Base-by-base conservation (phyloP, 2,113 vertebrate genomes). In the Microcebus griseorufus region DNA sequence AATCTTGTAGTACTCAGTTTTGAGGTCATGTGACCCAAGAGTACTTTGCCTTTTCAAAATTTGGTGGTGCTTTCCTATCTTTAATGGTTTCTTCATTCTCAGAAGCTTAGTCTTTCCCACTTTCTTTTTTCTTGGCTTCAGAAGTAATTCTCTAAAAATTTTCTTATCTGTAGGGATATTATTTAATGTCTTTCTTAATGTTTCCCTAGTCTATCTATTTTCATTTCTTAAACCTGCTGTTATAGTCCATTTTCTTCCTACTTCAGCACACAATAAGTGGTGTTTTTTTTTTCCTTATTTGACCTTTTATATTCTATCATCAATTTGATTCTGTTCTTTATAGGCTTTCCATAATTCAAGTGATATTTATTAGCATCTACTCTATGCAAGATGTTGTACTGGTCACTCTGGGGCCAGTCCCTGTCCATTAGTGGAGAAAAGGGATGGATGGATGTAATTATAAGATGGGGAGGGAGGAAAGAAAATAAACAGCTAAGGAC, bases 341-440 rank as follows among this genome's bases (percentile, higher is more conserved):
- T 39, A 94, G 48, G 79, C 37, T 64, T 88, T 70, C 83, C 69
- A 81, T 87, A 93, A 89, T 89, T 96, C 16, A 91, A 95, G 34
- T 78, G 27, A 86, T 70, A 27, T 48, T 58, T 92, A 89, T 93
- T 92, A 89, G 27, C 86, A 81, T 80, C 34, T 14, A 89, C 16
- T 86, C 27, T 69, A 58, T 60, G 45, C 9, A 82, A 82, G 39
- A 73, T 34, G 65, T 72, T 95, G 25, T 34, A 73, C 45, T 58
- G 69, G 17, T 78, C 53, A 82, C 42, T 85, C 55, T 79, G 12
- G 58, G 7, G 62, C 42, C 16, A 85, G 18, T 72, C 39, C n/a
- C 32, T 92, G 42, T 25, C 75, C 25, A 79, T 45, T 75, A 58
- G 51, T 62, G 51, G 29, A 91, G 9, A 2, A 13, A 91, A 95